Evolutionary conservation across 2,888 invertebrate genomes (phyloP).

Genomic region (Axea sp.): DNA sequence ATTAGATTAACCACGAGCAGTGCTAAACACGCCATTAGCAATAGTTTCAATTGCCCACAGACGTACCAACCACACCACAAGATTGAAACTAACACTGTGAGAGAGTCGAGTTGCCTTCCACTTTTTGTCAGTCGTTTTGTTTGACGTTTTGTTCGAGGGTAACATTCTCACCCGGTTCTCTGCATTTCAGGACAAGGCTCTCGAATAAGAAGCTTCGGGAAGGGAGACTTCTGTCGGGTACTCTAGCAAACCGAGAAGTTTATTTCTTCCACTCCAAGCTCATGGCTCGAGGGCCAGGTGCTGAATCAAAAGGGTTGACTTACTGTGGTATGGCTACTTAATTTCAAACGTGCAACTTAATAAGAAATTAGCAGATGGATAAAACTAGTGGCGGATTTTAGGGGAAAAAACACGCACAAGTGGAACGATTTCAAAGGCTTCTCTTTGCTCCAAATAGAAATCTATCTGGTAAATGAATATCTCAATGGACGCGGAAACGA

Average conservation of each 20-base stretch:
- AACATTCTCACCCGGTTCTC: slow-evolving; percentile 27
- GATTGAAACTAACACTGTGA: slow-evolving; percentile 8
- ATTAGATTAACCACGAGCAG: background rate
- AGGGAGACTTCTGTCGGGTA: slow-evolving; percentile 10
- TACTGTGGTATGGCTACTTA: slow-evolving; percentile 18
- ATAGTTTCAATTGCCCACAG: slow-evolving; percentile 9
- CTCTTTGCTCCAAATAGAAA: no score
- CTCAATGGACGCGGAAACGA: background rate
- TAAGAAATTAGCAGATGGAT: slow-evolving; percentile 13
- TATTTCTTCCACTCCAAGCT: slow-evolving; percentile 21
- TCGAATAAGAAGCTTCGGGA: slow-evolving; percentile 18
- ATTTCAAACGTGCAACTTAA: slow-evolving; percentile 25
- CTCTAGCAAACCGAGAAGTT: slow-evolving; percentile 29
- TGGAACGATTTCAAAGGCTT: background rate
- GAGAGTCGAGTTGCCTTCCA: slow-evolving; percentile 11
- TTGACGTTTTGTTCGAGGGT: slow-evolving; percentile 30
- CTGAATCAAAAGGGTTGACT: slow-evolving; percentile 31
- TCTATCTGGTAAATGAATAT: background rate
- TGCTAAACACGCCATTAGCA: slow-evolving; percentile 10
- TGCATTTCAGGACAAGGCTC: slow-evolving; percentile 15
- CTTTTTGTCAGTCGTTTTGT: slow-evolving; percentile 22
- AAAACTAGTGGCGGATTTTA: background rate
- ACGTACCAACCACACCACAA: slow-evolving; percentile 11
- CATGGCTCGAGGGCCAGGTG: slow-evolving; percentile 43
- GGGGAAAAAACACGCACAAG: background rate